Base-by-base conservation (phyloP, 2,797 vertebrate species). In the Gila robusta region DNA sequence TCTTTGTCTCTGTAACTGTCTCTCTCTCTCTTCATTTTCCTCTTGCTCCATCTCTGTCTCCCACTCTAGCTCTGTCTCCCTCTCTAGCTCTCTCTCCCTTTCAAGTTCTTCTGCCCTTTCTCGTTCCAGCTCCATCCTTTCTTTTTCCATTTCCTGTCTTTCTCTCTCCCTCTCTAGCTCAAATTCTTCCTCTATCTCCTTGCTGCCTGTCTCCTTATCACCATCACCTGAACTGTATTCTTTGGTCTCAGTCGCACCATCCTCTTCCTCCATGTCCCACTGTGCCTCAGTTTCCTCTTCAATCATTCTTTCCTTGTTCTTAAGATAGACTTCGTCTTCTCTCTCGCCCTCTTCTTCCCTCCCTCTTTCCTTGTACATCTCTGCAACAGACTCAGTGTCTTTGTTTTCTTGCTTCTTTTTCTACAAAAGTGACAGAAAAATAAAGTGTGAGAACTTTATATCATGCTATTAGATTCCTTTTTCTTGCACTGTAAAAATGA, bases 151-250 rank as follows among this genome's bases (percentile, higher is more conserved):
- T 81, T 86, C 88, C 54, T 56, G 12, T 62, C 88, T 78, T 28
- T 89, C 93, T 19, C 89, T 90, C 59, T 93, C 91, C n/a, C 87
- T 83, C 80, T 85, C 85, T 21, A 89, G 71, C 19, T 83, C 64
- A 72, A 88, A 90, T 81, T 94, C 93, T 52, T 86, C 81, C 67
- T 94, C 94, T 0, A 87, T 72, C 28, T 86, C 47, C 44, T 82
- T 71, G 6, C 28, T 49, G 37, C 44, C 78, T 28, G 73, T 83
- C 59, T 88, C 88, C 9, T 87, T 84, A n/a, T 86, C 83, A 14
- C 72, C 71, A 79, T 86, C 84, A 2, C 90, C 89, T 70, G 90
- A 89, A 78, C 79, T 78, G 35, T 84, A 64, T 44, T 87, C 87
- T 7, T 78, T 74, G 35, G 71, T 37, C 83, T 80, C 64, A 49